Base-by-base conservation (phyloP, 1,140 invertebrate genomes). In the Neuroterus valhalla region DNA sequence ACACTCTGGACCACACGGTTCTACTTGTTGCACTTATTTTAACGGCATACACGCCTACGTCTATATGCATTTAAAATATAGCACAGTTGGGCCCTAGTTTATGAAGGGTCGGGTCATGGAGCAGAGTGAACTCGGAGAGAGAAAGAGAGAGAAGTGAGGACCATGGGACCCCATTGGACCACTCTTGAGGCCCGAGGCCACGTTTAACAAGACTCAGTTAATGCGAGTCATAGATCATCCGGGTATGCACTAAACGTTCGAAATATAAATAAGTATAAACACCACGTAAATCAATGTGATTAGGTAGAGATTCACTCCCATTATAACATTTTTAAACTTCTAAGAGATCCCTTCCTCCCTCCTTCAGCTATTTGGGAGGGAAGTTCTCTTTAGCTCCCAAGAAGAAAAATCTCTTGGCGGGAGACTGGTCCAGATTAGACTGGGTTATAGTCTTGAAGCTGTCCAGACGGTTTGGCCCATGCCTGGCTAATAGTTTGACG, bases 61-160 rank as follows among this genome's bases (percentile, higher is more conserved):
- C 86, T 89, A 88, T 88, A 87, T 88, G 83, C 86, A 87, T 89
- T 88, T 89, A 88, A 89, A 88, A 89, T 89, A 89, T 87, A 88
- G 87, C 88, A 85, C 85, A 88, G 88, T 89, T 89, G 85, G 88
- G 86, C 83, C 82, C 86, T 89, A 89, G 88, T 89, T 88, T 89
- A 89, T 89, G 88, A 89, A 89, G 87, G 88, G 85, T 89, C 88
- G 86, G 88, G 87, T 89, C 88, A 86, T 81, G 84, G 81, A 82
- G 85, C 82, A 75, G 79, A 79, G 84, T 79, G 80, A 79, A 79
- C 82, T 76, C 75, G 77, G 80, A 81, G 78, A 79, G 76, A 79
- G 74, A 78, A 71, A 68, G 70, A 66, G 71, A 71, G 76, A 71
- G 66, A 69, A 55, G 70, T 69, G 76, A 80, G 77, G 79, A 77